A percentile compares a stretch with the other conserved stretches of the same genome.
phyloP scores from a whole-genome alignment of 2,888 invertebrate species.

The Serrognathus titanus region DNA sequence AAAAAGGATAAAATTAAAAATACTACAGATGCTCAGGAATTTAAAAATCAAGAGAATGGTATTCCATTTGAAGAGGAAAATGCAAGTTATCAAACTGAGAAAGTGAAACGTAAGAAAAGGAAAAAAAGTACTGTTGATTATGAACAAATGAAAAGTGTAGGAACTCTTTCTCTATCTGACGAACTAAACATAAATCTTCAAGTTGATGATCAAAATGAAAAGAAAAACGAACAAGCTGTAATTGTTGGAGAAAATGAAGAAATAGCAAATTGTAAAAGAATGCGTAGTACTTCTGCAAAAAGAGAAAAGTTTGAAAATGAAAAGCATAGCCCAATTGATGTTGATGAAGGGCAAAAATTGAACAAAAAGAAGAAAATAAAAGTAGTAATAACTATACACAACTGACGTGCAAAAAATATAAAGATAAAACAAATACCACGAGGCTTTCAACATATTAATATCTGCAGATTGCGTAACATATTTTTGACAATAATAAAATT shows the following conservation, averaged over 20 bases:
- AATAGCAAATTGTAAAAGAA: background rate
- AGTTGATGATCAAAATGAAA: conserved; percentile 4
- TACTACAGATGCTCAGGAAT: too few relatives aligned
- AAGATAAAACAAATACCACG: too few relatives aligned
- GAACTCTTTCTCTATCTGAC: conserved; percentile 7
- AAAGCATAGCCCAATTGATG: too few relatives aligned
- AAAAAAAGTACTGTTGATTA: background rate
- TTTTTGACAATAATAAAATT: too few relatives aligned
- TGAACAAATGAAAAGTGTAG: conserved; percentile 6
- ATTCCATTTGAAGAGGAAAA: conserved; percentile 26
- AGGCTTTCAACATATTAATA: too few relatives aligned
- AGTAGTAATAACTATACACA: too few relatives aligned
- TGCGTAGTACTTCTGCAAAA: background rate
- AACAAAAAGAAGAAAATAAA: too few relatives aligned
- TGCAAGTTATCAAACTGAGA: conserved; percentile 15
- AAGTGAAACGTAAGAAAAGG: background rate
- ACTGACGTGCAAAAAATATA: too few relatives aligned
- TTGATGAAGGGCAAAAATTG: too few relatives aligned
- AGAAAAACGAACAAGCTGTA: background rate
- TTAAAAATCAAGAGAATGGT: too few relatives aligned
- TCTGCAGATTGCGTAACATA: too few relatives aligned
- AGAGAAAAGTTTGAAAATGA: background rate
- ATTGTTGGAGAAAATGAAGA: background rate
- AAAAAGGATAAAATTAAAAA: too few relatives aligned
- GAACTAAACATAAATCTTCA: background rate